Evolutionary conservation across 2,888 invertebrate genomes (phyloP).

Genomic region (Argyresthia albistria): DNA sequence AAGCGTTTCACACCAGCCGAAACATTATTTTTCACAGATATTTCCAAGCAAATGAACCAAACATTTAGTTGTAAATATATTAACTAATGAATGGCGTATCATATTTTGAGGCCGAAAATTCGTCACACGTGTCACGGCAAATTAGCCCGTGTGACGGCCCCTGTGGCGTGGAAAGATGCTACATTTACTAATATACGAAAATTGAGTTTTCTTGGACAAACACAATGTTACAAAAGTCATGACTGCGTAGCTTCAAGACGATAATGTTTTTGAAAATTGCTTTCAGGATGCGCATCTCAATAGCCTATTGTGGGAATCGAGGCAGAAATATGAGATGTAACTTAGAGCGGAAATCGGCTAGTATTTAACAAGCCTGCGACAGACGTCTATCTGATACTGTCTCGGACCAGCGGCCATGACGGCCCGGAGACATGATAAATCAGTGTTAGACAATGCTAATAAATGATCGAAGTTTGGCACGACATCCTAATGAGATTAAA

Average conservation of each 20-base stretch:
- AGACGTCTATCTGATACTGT: slow-evolving; percentile 25
- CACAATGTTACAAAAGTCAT: slow-evolving; percentile 23
- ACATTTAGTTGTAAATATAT: slow-evolving; percentile 27
- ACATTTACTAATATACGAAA: slow-evolving; percentile 17
- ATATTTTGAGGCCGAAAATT: slow-evolving; percentile 47
- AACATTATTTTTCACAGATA: slow-evolving; percentile 35
- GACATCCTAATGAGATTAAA: slow-evolving; percentile 16
- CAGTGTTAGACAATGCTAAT: slow-evolving; percentile 31
- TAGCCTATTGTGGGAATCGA: slow-evolving; percentile 24
- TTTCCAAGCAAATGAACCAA: slow-evolving; percentile 23
- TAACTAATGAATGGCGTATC: slow-evolving; percentile 37
- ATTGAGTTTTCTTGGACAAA: slow-evolving; percentile 12
- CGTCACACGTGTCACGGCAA: slow-evolving; percentile 47
- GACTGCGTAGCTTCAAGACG: not conserved
- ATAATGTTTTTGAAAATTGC: too few species aligned
- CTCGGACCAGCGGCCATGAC: slow-evolving; percentile 37
- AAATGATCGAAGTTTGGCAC: slow-evolving; percentile 24
- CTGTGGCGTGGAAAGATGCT: slow-evolving; percentile 42
- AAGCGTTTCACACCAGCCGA: slow-evolving; percentile 22
- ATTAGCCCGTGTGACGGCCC: slow-evolving; percentile 51
- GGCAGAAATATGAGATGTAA: slow-evolving; percentile 39
- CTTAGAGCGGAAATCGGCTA: slow-evolving; percentile 33
- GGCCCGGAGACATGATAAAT: slow-evolving; percentile 42
- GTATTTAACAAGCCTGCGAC: slow-evolving; percentile 29
- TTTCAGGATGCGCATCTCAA: not conserved